These are phyloP conservation scores for Mesorhabditis sp. DNA, from an alignment of 2,888 invertebrate species.

Conservation along the genomic window DNA sequence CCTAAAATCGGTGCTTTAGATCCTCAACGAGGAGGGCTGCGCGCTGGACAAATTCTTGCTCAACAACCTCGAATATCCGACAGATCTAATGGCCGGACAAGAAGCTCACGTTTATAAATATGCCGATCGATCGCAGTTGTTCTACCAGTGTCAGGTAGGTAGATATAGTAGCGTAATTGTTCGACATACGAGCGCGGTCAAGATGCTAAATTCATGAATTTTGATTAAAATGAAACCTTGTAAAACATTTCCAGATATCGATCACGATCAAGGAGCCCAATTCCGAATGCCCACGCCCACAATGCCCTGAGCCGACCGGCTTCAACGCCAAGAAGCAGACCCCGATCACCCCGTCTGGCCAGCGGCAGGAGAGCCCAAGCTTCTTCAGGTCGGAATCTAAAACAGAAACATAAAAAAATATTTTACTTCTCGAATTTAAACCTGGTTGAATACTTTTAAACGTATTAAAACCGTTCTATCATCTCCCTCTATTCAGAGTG, in stretches of 20 bases:
- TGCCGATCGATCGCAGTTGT: constrained; percentile 55
- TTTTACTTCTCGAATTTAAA: too few relatives aligned
- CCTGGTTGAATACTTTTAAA: too few relatives aligned
- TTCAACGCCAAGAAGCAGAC: constrained; percentile 47
- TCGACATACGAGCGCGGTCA: too few relatives aligned
- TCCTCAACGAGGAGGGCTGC: constrained; percentile 56
- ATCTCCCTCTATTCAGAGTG: constrained; percentile 27
- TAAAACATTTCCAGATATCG: constrained; percentile 29
- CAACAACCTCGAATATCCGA: constrained; percentile 57
- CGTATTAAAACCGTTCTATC: neutral
- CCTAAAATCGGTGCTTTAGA: constrained; percentile 29
- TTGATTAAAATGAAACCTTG: neutral
- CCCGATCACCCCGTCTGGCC: constrained; percentile 5
- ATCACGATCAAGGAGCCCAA: constrained; percentile 56
- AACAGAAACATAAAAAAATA: too few relatives aligned
- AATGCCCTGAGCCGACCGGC: constrained; percentile 52
- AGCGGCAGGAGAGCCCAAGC: neutral
- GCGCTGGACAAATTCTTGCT: constrained; percentile 56
- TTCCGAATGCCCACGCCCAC: constrained; percentile 53
- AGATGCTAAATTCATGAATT: neutral
- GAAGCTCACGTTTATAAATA: constrained; percentile 58
- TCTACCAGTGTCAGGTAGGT: constrained; percentile 56
- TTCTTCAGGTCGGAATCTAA: too few relatives aligned
- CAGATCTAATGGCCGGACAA: constrained; percentile 56
- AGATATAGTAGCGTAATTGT: too few relatives aligned